Percentiles rank a stretch among this genome's conserved stretches.
These are phyloP conservation scores for Pseudorhiza aurosa DNA, from an alignment of 30 jellyfish, hydroid and myxozoan genomes.

Conservation along the genomic window DNA sequence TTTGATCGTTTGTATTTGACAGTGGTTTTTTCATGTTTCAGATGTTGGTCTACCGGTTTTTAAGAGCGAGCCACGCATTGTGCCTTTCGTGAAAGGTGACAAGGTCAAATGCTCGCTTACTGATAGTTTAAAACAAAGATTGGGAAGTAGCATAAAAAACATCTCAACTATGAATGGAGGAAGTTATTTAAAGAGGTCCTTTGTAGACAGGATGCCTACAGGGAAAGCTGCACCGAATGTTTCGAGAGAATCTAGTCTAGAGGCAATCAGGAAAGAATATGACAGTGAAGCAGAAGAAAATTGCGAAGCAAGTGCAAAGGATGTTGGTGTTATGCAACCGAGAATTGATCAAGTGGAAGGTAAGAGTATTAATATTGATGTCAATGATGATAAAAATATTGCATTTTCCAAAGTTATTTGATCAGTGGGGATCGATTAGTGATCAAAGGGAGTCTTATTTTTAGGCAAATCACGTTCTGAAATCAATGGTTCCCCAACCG, in stretches of 20 bases:
- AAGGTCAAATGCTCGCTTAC: constrained; percentile 27
- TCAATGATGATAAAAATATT: no score
- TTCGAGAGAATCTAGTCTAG: constrained; percentile 15
- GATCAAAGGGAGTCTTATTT: no score
- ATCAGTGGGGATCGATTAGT: no score
- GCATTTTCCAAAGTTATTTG: no score
- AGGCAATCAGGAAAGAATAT: constrained; percentile 39
- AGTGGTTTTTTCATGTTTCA: no score
- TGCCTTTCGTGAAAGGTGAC: constrained; percentile 28
- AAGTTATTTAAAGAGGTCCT: no score
- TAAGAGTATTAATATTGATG: no score
- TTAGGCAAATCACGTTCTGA: no score
- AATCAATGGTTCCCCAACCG: no score
- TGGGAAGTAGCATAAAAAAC: neutral
- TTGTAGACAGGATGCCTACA: no score
- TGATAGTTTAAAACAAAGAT: neutral
- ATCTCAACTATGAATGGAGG: neutral
- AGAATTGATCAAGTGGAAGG: neutral
- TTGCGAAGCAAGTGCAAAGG: neutral
- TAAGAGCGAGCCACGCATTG: constrained; percentile 37
- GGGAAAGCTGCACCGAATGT: neutral
- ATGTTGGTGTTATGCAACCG: neutral
- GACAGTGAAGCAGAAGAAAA: constrained; percentile 39
- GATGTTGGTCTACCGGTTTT: constrained; percentile 38
- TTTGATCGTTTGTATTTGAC: no score